Percentiles rank a stretch among this genome's conserved stretches.
Evolutionary conservation across 2,888 invertebrate genomes (phyloP).

Genomic region (Tipula unca): DNA sequence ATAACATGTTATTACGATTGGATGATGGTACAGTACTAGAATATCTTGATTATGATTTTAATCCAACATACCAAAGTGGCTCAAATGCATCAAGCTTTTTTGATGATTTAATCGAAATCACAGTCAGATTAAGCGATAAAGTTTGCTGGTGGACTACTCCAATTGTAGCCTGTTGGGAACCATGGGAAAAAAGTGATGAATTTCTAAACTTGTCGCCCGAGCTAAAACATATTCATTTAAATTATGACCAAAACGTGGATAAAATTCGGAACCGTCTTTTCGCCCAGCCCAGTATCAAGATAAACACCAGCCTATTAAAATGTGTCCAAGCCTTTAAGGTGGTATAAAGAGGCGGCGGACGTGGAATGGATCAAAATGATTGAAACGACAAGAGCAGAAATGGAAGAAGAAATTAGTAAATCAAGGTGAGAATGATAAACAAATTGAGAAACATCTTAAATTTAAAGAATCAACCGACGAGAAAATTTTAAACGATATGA

Average conservation of each 20-base stretch:
- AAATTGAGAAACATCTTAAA: neutral
- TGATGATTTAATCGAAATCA: neutral
- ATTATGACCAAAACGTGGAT: neutral
- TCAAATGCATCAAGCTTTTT: neutral
- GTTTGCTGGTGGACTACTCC: neutral
- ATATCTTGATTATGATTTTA: neutral
- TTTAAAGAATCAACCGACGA: neutral
- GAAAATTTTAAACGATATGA: neutral
- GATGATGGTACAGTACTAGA: neutral
- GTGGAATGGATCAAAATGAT: neutral
- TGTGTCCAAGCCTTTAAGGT: neutral
- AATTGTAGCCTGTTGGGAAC: conserved; percentile 18
- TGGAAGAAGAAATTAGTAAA: neutral
- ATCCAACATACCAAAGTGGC: neutral
- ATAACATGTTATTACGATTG: neutral
- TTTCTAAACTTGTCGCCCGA: neutral
- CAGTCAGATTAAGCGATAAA: neutral
- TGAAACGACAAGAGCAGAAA: neutral
- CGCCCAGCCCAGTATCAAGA: neutral
- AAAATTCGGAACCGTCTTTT: neutral
- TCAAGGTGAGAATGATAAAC: neutral
- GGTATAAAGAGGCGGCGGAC: neutral
- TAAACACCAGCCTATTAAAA: neutral
- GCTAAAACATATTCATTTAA: neutral
- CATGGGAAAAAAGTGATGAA: conserved; percentile 16